A percentile compares a stretch with the other conserved stretches of the same genome.
Evolutionary conservation across 2,888 invertebrate species (phyloP).

Genomic region (Lycocerus yunnanus): DNA sequence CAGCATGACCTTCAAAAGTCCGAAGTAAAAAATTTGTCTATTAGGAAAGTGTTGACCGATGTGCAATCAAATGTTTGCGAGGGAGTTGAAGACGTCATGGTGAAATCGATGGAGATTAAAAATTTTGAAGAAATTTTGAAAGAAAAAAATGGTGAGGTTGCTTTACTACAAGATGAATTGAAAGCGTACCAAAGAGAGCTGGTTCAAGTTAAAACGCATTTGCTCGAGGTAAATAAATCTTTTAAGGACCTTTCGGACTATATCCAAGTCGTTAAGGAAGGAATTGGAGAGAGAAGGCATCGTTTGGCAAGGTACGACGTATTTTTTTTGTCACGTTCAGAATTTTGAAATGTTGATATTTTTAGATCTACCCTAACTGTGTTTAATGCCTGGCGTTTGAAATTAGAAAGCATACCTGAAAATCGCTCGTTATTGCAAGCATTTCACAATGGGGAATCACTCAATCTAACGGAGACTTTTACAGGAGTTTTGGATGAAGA

Average conservation of each 20-base stretch:
- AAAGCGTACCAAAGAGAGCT: slow-evolving; percentile 6
- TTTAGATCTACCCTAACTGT: slow-evolving; percentile 7
- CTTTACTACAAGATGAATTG: neutral
- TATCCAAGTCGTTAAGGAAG: neutral
- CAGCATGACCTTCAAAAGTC: slow-evolving; percentile 9
- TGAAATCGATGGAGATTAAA: neutral
- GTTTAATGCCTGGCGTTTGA: slow-evolving; percentile 5
- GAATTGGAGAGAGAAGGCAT: neutral
- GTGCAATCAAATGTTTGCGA: neutral
- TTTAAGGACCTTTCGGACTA: neutral
- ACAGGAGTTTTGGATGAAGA: slow-evolving; percentile 7
- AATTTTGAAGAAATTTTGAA: neutral
- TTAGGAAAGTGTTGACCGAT: slow-evolving; percentile 5
- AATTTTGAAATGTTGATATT: neutral
- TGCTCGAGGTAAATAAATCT: neutral
- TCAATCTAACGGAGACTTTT: neutral
- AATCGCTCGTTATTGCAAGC: neutral
- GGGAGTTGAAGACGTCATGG: neutral
- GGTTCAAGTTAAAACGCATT: neutral
- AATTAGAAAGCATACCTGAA: neutral
- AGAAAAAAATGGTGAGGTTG: neutral
- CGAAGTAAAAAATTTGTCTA: slow-evolving; percentile 6
- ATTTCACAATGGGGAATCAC: neutral
- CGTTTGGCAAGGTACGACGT: neutral
- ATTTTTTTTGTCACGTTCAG: neutral